phyloP scores from a whole-genome alignment of 1,140 invertebrate species.

The Pomacea maculata region DNA sequence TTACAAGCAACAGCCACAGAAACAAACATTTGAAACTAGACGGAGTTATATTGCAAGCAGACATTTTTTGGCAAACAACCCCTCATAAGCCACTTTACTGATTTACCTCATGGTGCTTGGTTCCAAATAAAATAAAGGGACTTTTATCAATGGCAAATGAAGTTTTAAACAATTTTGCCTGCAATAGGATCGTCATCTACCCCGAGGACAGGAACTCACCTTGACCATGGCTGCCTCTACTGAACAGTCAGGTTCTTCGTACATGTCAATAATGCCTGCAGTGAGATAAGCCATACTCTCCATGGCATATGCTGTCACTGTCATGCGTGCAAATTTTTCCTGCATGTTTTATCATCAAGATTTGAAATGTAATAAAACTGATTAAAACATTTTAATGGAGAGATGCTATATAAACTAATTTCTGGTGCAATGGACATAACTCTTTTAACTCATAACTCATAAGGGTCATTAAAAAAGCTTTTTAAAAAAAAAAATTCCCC shows the following conservation, averaged over 20 bases:
- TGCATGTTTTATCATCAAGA: constrained; percentile 37
- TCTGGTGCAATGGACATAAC: no score
- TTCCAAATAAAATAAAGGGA: not conserved
- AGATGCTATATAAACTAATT: no score
- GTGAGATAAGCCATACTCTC: constrained; percentile 83
- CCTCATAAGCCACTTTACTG: not conserved
- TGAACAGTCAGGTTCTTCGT: constrained; percentile 75
- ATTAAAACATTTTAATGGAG: no score
- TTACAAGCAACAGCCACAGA: no score
- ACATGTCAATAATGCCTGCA: constrained; percentile 75
- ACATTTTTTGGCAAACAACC: not conserved
- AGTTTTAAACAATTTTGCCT: not conserved
- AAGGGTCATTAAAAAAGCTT: no score
- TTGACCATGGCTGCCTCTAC: constrained; percentile 67
- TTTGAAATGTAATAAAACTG: not conserved
- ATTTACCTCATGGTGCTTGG: not conserved
- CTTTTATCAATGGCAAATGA: not conserved
- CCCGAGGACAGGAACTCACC: constrained; percentile 34
- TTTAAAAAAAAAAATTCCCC: no score
- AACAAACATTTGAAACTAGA: no score
- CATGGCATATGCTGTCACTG: constrained; percentile 74
- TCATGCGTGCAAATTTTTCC: constrained; percentile 70
- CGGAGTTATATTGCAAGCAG: no score
- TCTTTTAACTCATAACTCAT: no score
- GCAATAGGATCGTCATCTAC: not conserved